Percentiles rank a stretch among this genome's conserved stretches.
Evolutionary conservation across 2,113 vertebrate genomes (phyloP).

Genomic region (Boulengeromyrus knoepffleri): DNA sequence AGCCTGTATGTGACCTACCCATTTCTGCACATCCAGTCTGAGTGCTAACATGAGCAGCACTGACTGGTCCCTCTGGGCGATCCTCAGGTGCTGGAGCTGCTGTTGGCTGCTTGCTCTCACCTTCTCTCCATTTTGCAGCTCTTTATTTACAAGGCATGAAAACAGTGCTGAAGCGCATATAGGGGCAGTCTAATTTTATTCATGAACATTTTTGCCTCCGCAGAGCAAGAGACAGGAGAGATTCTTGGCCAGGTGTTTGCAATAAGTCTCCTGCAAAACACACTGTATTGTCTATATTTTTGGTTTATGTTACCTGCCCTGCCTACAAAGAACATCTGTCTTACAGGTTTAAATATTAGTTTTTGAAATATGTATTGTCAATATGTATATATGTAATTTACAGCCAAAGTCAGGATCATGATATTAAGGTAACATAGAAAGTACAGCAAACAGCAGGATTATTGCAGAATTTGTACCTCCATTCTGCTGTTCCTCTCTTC

Average conservation of each 20-base stretch:
- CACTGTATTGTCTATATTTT: neutral
- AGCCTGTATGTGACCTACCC: neutral
- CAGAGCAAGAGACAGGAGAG: neutral
- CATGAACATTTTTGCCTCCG: neutral
- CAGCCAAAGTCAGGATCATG: neutral
- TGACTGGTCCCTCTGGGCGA: neutral
- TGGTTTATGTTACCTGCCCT: neutral
- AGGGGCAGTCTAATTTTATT: neutral
- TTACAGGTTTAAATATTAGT: neutral
- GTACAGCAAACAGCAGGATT: neutral
- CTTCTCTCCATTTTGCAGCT: neutral
- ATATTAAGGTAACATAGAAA: neutral
- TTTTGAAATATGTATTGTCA: neutral
- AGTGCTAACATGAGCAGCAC: neutral
- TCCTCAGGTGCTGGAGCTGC: neutral
- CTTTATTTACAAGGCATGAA: neutral
- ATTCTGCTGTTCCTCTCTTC: neutral
- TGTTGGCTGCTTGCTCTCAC: neutral
- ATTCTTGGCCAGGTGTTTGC: neutral
- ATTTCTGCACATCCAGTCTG: neutral
- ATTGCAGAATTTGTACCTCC: neutral
- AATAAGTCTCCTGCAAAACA: neutral
- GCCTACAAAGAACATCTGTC: neutral
- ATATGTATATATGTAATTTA: neutral
- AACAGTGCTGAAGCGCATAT: neutral